Evolutionary conservation across 1,140 invertebrate genomes (phyloP), one percentile per base, ranked within the genome.

Genomic region (Eulimnadia texana): DNA sequence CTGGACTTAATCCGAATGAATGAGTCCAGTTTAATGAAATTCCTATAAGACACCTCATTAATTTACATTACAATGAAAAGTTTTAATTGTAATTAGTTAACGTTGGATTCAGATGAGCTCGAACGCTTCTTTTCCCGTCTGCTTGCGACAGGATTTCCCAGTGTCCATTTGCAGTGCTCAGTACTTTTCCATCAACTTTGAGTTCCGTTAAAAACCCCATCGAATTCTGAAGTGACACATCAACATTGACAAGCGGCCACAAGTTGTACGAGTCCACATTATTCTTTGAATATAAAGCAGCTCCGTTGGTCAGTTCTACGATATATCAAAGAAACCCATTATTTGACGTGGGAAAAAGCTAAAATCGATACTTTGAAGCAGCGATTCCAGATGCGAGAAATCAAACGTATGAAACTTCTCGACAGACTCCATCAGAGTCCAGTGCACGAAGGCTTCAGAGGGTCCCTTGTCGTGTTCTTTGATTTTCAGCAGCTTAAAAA

Each of bases 71-170:
- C n/a, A n/a, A n/a, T n/a, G n/a, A n/a, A n/a, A n/a, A n/a, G n/a
- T n/a, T n/a, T n/a, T n/a, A n/a, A n/a, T n/a, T n/a, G n/a, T n/a
- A n/a, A n/a, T n/a, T n/a, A n/a, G n/a, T n/a, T 42, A 10, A 57
- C 55, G 55, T 57, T 33, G 55, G 55, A n/a, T 57, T 57, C 28
- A 57, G n/a, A 20, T 28, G 25, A 19, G 27, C 33, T 13, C 22
- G 20, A 9, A 57, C 16, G 1, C 2, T 16, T 16, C 16, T 42
- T 16, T 16, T 42, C 33, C 33, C 28, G n/a, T 29, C 28, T 20
- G 28, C 19, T 29, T 28, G 28, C 13, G 55, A 3, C 55, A 27
- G 55, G 25, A 57, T 19, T 19, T 27, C 1, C 22, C 20, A 3
- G 28, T 33, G 11, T 6, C 55, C 55, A 27, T 57, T 33, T 1